Conservation (phyloP, 2,113 vertebrate species). For the Cryptomyrus ogoouensis region DNA sequence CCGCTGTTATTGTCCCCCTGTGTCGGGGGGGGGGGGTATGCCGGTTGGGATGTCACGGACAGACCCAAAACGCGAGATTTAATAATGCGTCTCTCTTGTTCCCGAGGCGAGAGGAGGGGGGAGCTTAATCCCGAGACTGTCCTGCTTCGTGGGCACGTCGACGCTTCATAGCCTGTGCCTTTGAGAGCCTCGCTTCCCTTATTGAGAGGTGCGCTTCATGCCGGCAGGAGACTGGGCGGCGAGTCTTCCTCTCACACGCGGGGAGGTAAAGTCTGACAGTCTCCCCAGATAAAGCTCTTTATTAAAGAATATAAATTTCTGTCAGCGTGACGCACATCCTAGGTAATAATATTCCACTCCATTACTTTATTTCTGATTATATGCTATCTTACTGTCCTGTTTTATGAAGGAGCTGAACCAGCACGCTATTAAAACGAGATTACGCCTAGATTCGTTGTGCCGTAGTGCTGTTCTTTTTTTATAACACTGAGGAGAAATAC, state of each 20-base stretch:
- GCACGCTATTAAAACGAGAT: background rate
- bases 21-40: background rate
- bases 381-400: background rate
- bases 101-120: background rate
- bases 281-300: conserved; percentile 51
- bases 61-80: background rate
- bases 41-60: background rate
- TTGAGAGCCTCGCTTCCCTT: background rate
- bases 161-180: background rate
- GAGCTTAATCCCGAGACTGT: background rate
- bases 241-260: conserved; percentile 31
- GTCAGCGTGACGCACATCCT: conserved; percentile 45
- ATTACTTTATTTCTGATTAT: conserved; percentile 44
- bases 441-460: background rate
- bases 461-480: background rate
- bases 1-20: background rate
- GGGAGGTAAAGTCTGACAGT: background rate
- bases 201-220: conserved; percentile 29
- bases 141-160: background rate
- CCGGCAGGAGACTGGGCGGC: conserved; percentile 11
- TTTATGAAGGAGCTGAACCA: background rate
- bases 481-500: background rate
- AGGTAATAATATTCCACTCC: conserved; percentile 55
- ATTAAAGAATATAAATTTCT: conserved; percentile 53
- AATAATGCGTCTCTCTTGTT: background rate